Conservation (phyloP, 2,888 invertebrate species). For the Melikaiella ostensackeni region DNA sequence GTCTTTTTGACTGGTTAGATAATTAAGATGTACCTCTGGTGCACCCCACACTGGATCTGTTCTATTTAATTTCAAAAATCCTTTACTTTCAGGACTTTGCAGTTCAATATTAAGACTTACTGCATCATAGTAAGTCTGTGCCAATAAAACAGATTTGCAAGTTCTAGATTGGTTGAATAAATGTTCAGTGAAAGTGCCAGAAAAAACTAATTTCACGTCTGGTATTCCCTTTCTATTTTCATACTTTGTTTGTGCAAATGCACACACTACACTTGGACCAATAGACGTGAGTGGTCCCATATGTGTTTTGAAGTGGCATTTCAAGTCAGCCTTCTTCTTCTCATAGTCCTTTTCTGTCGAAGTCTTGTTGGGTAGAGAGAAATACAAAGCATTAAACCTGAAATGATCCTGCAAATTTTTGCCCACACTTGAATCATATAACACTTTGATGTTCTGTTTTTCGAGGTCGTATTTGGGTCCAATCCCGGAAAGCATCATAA, state of each 20-base stretch:
- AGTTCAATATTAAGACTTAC: slow-evolving; percentile 80
- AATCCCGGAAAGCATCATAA: slow-evolving; percentile 94
- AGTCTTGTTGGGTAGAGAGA: slow-evolving; percentile 66
- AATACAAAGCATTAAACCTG: slow-evolving; percentile 78
- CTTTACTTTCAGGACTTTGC: slow-evolving; percentile 54
- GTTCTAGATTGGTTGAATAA: slow-evolving; percentile 78
- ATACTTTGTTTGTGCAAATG: slow-evolving; percentile 35
- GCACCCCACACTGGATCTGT: slow-evolving; percentile 53
- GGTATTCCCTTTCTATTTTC: slow-evolving; percentile 2
- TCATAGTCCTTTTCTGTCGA: slow-evolving; percentile 65
- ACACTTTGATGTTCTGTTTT: slow-evolving; percentile 84
- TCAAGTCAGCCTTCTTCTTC: slow-evolving; percentile 68
- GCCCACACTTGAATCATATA: slow-evolving; percentile 87
- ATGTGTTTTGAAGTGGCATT: slow-evolving; percentile 78
- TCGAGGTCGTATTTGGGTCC: slow-evolving; percentile 85
- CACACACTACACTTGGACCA: slow-evolving; percentile 89
- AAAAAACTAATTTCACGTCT: slow-evolving; percentile 11
- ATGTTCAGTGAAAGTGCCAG: background rate
- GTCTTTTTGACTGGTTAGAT: slow-evolving; percentile 89
- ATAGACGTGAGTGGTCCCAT: slow-evolving; percentile 89
- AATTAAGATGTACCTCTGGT: slow-evolving; percentile 94
- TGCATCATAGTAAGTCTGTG: slow-evolving; percentile 52
- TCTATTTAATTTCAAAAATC: slow-evolving; percentile 50
- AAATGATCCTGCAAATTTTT: slow-evolving; percentile 93
- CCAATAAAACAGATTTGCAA: slow-evolving; percentile 70